These are phyloP conservation scores for Halocynthia aurantium DNA, from an alignment of 23 tunicate genomes.

Conservation along the genomic window DNA sequence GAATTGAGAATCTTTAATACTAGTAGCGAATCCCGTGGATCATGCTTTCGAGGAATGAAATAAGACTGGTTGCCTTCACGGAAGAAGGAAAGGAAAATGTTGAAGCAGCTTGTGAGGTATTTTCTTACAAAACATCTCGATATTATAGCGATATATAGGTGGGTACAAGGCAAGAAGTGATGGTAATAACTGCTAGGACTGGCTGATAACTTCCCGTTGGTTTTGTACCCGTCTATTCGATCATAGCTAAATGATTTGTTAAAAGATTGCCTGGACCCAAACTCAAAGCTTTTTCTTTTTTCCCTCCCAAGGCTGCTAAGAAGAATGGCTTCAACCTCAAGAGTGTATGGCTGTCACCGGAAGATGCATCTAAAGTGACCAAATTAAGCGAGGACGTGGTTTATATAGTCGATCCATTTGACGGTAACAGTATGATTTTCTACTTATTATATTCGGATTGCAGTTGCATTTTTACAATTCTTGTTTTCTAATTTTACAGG, in stretches of 20 bases:
- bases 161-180: no score
- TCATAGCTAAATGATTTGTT: no score
- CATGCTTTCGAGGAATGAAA: conserved; percentile 55
- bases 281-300: not conserved
- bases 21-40: not conserved
- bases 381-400: conserved; percentile 54
- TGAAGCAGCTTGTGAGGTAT: conserved; percentile 38
- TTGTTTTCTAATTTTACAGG: not conserved
- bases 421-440: conserved; percentile 13
- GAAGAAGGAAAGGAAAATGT: conserved; percentile 85
- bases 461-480: not conserved
- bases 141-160: no score
- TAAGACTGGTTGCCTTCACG: conserved; percentile 35
- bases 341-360: conserved; percentile 21
- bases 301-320: not conserved
- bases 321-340: conserved; percentile 9
- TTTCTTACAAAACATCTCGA: not conserved
- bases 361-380: conserved; percentile 16
- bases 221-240: no score
- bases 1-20: no score
- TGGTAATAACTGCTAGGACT: not conserved
- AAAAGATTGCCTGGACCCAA: no score
- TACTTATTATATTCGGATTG: not conserved
- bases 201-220: no score
- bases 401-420: conserved; percentile 68